Percentiles rank a stretch among this genome's conserved stretches.
Conservation (phyloP, 2,797 vertebrate genomes). For the Craterocephalus amniculus region DNA sequence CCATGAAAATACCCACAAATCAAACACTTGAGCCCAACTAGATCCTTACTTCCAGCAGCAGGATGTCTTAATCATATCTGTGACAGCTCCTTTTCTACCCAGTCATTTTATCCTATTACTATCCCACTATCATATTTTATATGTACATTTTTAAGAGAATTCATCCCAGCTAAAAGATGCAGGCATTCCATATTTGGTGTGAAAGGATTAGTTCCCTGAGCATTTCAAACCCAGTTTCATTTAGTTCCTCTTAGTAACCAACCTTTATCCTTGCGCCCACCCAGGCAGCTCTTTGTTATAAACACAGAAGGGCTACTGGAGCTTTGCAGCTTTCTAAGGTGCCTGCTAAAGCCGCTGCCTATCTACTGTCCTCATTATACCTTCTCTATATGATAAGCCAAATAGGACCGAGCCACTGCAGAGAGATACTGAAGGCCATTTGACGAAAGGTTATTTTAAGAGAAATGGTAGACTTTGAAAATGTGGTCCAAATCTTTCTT, state of each 20-base stretch:
- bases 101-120: not conserved
- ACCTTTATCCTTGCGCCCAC: constrained; percentile 22
- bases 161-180: not conserved
- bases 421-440: constrained; percentile 58
- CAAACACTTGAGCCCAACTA: not conserved
- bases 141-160: not conserved
- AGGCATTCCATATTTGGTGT: not conserved
- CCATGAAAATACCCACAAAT: not conserved
- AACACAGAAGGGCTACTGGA: constrained; percentile 25
- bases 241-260: constrained; percentile 20
- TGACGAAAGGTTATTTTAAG: constrained; percentile 69
- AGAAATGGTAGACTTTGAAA: constrained; percentile 56
- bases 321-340: constrained; percentile 47
- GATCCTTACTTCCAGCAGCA: not conserved
- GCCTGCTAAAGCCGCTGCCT: constrained; percentile 49
- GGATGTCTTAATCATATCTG: not conserved
- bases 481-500: constrained; percentile 34
- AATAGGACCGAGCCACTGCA: constrained; percentile 52
- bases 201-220: constrained; percentile 7
- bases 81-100: not conserved
- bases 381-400: constrained; percentile 70
- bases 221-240: constrained; percentile 1
- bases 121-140: not conserved
- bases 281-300: constrained; percentile 30
- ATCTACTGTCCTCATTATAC: constrained; percentile 68